A percentile compares a stretch with the other conserved stretches of the same genome.
phyloP scores from a whole-genome alignment of 2,797 vertebrate genomes.

The Neomorphus geoffroyi region DNA sequence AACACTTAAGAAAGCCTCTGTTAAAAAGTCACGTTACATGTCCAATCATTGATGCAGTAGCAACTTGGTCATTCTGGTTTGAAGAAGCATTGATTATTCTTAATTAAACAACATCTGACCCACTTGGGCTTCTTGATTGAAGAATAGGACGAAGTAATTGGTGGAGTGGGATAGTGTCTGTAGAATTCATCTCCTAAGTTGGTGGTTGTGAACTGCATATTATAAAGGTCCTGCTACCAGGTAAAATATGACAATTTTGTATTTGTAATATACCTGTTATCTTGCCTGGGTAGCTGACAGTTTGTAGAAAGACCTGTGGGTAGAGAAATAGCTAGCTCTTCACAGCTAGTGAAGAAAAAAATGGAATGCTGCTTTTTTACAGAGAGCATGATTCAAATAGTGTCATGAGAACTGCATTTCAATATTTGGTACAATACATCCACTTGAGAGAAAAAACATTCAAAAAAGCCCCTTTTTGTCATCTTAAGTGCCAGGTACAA shows the following conservation, averaged over 20 bases:
- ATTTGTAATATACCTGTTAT: background rate
- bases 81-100: background rate
- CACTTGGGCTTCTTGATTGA: background rate
- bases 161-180: accelerated
- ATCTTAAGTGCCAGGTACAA: background rate
- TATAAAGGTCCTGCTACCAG: background rate
- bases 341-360: background rate
- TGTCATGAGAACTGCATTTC: background rate
- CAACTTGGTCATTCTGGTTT: background rate
- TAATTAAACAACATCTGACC: background rate
- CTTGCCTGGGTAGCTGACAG: background rate
- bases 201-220: background rate
- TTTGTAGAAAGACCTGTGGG: background rate
- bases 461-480: background rate
- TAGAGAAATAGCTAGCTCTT: background rate
- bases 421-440: background rate
- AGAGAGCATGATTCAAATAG: background rate
- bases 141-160: background rate
- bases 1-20: background rate
- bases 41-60: background rate
- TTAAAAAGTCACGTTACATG: background rate
- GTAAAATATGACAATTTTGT: background rate
- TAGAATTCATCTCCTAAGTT: background rate
- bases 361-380: background rate
- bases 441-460: background rate